Percentiles rank a stretch among this genome's conserved stretches.
These are phyloP conservation scores for Anableps anableps DNA, from an alignment of 2,797 vertebrate species.

Conservation along the genomic window DNA sequence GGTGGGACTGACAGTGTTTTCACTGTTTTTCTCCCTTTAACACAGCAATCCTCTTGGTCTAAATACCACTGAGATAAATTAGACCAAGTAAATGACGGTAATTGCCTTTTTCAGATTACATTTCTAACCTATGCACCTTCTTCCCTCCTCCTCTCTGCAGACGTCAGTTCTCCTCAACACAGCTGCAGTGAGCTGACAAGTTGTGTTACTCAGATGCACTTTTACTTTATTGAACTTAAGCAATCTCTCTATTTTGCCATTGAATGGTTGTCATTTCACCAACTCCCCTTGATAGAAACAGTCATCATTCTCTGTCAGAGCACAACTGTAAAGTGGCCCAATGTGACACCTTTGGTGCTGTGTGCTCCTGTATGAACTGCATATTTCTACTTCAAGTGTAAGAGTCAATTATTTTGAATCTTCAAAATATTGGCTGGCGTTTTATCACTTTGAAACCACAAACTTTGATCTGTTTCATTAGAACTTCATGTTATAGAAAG, in stretches of 20 bases:
- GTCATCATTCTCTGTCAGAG: conserved; percentile 60
- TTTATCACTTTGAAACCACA: background rate
- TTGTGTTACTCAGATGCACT: conserved; percentile 54
- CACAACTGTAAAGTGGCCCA: conserved; percentile 43
- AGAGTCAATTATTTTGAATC: conserved; percentile 20
- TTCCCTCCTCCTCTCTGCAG: conserved; percentile 49
- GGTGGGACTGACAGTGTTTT: conserved; percentile 69
- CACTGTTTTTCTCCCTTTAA: conserved; percentile 34
- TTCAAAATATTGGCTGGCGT: conserved; percentile 13
- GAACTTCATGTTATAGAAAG: background rate
- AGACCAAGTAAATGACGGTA: conserved; percentile 78
- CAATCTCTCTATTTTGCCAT: conserved; percentile 45
- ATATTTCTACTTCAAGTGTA: conserved; percentile 27
- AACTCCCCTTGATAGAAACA: conserved; percentile 47
- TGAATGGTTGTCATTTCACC: conserved; percentile 57
- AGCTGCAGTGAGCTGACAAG: conserved; percentile 75
- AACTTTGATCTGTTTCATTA: background rate
- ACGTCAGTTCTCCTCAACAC: conserved; percentile 28
- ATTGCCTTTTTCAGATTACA: conserved; percentile 85
- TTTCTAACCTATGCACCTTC: conserved; percentile 81
- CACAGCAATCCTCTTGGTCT: conserved; percentile 45
- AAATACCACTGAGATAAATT: conserved; percentile 80
- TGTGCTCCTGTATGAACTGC: conserved; percentile 41
- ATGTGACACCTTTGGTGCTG: conserved; percentile 53
- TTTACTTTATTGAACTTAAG: conserved; percentile 53